Evolutionary conservation across 1,140 invertebrate species (phyloP).

Genomic region (Araneus ventricosus): DNA sequence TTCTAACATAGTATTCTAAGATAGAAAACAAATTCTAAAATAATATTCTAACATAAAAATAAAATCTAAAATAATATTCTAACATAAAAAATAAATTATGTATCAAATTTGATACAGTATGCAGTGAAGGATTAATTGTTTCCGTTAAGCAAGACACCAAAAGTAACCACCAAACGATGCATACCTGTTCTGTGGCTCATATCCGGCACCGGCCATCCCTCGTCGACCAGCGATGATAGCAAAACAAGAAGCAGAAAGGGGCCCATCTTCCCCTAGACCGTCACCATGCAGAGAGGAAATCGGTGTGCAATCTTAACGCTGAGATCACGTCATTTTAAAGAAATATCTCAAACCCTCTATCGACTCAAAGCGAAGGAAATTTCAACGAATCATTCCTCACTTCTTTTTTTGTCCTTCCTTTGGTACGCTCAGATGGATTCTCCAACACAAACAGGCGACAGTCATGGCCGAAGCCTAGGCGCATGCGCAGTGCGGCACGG

Average conservation of each 20-base stretch:
- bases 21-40: no score
- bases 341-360: not conserved
- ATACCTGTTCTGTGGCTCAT: conserved; percentile 67
- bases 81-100: no score
- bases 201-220: conserved; percentile 53
- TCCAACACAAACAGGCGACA: not conserved
- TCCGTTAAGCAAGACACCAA: not conserved
- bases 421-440: not conserved
- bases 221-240: not conserved
- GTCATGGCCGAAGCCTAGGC: not conserved
- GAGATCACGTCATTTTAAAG: conserved; percentile 13
- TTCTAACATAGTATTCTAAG: no score
- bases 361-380: not conserved
- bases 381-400: not conserved
- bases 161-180: not conserved
- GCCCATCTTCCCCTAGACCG: not conserved
- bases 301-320: not conserved
- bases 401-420: not conserved
- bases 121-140: no score
- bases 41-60: no score
- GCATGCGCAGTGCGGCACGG: conserved; percentile 37
- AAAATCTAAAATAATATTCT: no score
- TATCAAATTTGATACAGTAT: no score
- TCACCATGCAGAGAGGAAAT: not conserved
- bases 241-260: conserved; percentile 5